Conservation (phyloP, 1,140 invertebrate genomes). For the Babylonia areolata region DNA sequence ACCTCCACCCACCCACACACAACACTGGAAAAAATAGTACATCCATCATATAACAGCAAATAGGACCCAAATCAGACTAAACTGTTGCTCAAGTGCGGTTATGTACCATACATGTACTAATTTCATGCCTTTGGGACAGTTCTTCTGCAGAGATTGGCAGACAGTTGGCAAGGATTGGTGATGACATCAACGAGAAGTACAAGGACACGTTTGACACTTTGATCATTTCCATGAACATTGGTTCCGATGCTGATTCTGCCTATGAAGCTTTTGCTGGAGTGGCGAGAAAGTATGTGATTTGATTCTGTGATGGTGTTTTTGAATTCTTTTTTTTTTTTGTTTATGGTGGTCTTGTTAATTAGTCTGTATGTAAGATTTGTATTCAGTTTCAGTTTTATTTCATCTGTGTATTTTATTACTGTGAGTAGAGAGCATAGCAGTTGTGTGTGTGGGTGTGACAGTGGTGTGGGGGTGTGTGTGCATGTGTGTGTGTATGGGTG, state of each 20-base stretch:
- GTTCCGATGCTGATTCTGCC: slow-evolving; percentile 59
- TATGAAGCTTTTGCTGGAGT: slow-evolving; percentile 70
- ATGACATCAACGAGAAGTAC: slow-evolving; percentile 69
- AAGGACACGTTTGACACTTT: slow-evolving; percentile 62
- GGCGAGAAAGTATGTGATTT: slow-evolving; percentile 59
- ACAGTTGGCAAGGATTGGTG: slow-evolving; percentile 69
- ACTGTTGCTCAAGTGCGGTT: too few relatives aligned
- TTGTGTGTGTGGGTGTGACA: too few relatives aligned
- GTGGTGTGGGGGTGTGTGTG: too few relatives aligned
- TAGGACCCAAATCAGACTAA: too few relatives aligned
- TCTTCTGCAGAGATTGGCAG: slow-evolving; percentile 66
- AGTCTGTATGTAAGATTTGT: background rate
- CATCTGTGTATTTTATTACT: too few relatives aligned
- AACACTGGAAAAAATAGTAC: too few relatives aligned
- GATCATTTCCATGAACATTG: slow-evolving; percentile 59
- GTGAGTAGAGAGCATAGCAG: too few relatives aligned
- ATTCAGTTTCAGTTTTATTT: too few relatives aligned
- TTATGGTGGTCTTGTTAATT: background rate
- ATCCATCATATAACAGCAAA: too few relatives aligned
- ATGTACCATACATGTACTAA: slow-evolving; percentile 34
- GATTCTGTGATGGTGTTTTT: too few relatives aligned
- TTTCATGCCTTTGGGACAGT: slow-evolving; percentile 49
- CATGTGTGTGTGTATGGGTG: too few relatives aligned
- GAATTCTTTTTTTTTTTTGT: slow-evolving; percentile 8
- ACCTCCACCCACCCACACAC: too few relatives aligned